Evolutionary conservation across 2,888 invertebrate genomes (phyloP).

Genomic region (Drosophila nigritarsus): DNA sequence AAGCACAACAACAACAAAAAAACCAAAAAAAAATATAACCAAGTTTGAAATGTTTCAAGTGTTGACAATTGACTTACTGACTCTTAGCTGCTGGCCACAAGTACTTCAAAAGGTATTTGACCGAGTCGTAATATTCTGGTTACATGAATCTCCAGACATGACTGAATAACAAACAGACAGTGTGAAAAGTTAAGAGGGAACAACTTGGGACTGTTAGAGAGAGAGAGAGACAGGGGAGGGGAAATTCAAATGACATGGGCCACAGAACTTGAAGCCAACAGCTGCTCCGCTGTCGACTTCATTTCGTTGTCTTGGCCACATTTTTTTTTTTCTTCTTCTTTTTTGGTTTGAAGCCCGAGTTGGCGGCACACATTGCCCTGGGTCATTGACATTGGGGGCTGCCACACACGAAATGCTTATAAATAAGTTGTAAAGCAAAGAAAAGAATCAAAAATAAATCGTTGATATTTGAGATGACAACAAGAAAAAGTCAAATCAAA

Average conservation of each 20-base stretch:
- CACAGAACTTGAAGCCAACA: conserved; percentile 45
- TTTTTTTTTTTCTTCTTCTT: conserved; percentile 8
- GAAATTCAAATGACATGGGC: conserved; percentile 60
- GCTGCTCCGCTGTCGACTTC: conserved; percentile 15
- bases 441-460: conserved; percentile 7
- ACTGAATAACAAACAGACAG: conserved; percentile 6
- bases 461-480: conserved; percentile 29
- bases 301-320: conserved; percentile 52
- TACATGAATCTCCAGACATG: conserved; percentile 13
- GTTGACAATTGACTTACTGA: conserved; percentile 77
- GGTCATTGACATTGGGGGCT: conserved; percentile 52
- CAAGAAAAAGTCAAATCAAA: conserved; percentile 2
- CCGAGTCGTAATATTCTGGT: conserved; percentile 14
- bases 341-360: conserved; percentile 37
- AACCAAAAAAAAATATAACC: conserved; percentile 5
- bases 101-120: conserved; percentile 28
- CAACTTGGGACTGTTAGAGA: background rate
- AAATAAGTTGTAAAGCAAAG: conserved; percentile 22
- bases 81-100: conserved; percentile 61
- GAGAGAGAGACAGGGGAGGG: background rate
- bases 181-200: conserved; percentile 17
- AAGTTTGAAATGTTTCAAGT: conserved; percentile 56
- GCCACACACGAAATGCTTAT: conserved; percentile 24
- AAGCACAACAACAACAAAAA: background rate
- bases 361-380: conserved; percentile 49